phyloP scores from a whole-genome alignment of 2,113 vertebrate species.

The Corythoichthys haematopterus region DNA sequence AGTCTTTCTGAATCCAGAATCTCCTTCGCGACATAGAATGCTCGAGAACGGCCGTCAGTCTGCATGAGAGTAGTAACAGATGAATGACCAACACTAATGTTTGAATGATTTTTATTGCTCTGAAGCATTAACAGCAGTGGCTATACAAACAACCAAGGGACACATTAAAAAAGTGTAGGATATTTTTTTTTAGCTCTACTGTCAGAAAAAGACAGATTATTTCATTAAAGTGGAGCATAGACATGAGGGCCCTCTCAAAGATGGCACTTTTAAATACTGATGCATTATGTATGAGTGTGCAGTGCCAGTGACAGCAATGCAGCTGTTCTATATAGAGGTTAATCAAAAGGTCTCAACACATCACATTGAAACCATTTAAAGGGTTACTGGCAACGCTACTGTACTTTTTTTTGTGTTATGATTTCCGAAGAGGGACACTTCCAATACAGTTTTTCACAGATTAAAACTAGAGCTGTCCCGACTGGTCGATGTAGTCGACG shows the following conservation, averaged over 20 bases:
- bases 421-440: conserved; percentile 33
- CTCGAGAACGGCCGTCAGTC: conserved; percentile 88
- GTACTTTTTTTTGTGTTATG: conserved; percentile 31
- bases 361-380: conserved; percentile 45
- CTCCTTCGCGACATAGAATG: conserved; percentile 84
- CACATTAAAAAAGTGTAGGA: conserved; percentile 21
- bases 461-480: not conserved
- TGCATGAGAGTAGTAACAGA: conserved; percentile 60
- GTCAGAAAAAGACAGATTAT: conserved; percentile 73
- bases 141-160: conserved; percentile 3
- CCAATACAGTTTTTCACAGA: conserved; percentile 40
- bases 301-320: conserved; percentile 52
- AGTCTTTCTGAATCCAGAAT: conserved; percentile 86
- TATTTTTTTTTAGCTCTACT: conserved; percentile 34
- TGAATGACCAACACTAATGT: conserved; percentile 54
- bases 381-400: conserved; percentile 26
- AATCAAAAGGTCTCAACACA: conserved; percentile 62
- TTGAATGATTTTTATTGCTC: conserved; percentile 46
- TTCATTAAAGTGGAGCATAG: conserved; percentile 61
- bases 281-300: conserved; percentile 70
- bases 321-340: conserved; percentile 67
- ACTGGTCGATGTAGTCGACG: too few relatives aligned
- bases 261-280: conserved; percentile 54
- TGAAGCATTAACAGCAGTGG: conserved; percentile 36
- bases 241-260: conserved; percentile 55